phyloP scores from a whole-genome alignment of 2,888 invertebrate genomes.

The Temnothorax rugatulus region DNA sequence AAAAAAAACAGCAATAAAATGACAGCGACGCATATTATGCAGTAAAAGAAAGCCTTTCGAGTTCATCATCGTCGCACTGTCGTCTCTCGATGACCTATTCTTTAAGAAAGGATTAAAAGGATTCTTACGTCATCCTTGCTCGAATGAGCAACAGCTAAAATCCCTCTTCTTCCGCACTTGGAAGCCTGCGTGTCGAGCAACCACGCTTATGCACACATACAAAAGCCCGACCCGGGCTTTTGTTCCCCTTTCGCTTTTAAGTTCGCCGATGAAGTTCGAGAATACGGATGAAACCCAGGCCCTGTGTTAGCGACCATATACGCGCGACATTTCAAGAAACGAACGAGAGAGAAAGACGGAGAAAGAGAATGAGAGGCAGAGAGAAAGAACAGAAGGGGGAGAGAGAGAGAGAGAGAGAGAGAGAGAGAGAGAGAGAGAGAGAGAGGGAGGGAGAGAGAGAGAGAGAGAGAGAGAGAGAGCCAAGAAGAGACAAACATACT shows the following conservation, averaged over 20 bases:
- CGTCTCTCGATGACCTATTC: conserved; percentile 13
- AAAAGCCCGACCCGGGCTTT: conserved; percentile 27
- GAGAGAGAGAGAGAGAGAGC: background rate
- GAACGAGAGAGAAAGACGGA: background rate
- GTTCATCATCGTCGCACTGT: background rate
- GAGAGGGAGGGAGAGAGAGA: background rate
- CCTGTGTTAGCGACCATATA: conserved; percentile 37
- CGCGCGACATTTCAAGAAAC: conserved; percentile 62
- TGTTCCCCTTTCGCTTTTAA: conserved; percentile 58
- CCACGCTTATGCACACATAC: conserved; percentile 24
- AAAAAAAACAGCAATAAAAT: background rate
- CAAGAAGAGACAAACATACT: conserved; percentile 49
- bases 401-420: background rate
- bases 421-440: background rate
- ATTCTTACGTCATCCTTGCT: conserved; percentile 33
- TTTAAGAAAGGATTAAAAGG: conserved; percentile 27
- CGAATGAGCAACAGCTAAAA: conserved; percentile 32
- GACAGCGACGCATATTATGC: background rate
- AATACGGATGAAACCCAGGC: conserved; percentile 63
- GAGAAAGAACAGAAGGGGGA: background rate
- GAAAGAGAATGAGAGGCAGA: background rate
- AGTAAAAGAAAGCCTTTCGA: background rate
- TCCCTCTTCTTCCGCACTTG: background rate
- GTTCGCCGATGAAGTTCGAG: conserved; percentile 55
- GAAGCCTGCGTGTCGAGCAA: conserved; percentile 17